Base-by-base conservation (phyloP, 2,113 vertebrate species). In the Malurus cyaneus region DNA sequence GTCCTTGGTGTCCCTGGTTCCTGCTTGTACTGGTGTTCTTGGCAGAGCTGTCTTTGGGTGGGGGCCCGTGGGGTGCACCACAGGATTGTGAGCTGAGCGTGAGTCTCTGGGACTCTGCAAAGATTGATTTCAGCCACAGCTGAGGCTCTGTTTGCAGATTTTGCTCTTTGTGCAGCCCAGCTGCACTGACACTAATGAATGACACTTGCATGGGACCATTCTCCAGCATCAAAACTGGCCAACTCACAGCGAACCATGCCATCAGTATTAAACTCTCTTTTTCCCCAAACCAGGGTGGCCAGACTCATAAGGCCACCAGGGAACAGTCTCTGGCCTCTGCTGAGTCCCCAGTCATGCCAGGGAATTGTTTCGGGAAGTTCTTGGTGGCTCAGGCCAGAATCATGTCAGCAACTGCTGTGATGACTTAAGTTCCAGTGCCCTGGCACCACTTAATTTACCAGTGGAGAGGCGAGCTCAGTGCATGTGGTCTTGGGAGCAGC, bases 401-500 rank as follows among this genome's bases (percentile, higher is more conserved):
- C 72, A 80, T 93, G 90, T 96, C 95, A 96, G 49, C 34, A 3
- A 19, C 52, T 0, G 2, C 46, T 39, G 34, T 36, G 76, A 92
- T 34, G 36, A 70, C 86, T 92, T 83, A 19, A 88, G 72, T 80
- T 80, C 64, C 86, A 90, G 26, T 56, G 83, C 34, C n/a, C 49
- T 8, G 7, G 88, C 76, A 74, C 60, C 7, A 2, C 83, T 93
- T 84, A 78, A 93, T 86, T 86, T 78, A 64, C 24, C 47, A 28
- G 52, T n/a, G 53, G 69, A 92, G 61, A 74, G 64, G 78, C 36
- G 0, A 52, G 52, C 34, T 71, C 86, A 25, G 86, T 67, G 56
- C 60, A 86, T 92, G 94, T 86, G 91, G 95, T 93, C 94, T 90
- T 86, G 76, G 69, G 83, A 94, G 64, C 47, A 92, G 83, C 82